Base-by-base conservation (phyloP, 2,888 invertebrate species). In the Mesorhabditis sp. region DNA sequence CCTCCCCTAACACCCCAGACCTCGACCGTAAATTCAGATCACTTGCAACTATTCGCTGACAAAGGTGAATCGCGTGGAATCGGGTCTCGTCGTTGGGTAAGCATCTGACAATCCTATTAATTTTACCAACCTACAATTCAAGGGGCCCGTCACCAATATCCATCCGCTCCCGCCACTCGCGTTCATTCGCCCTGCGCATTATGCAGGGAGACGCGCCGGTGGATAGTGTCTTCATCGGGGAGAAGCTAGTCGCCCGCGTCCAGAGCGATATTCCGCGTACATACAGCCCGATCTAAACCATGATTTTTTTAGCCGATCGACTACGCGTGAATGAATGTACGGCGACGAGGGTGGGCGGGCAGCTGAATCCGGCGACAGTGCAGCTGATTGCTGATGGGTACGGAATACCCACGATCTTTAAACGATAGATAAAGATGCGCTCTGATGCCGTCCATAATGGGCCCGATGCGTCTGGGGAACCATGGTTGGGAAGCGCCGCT, bases 151-250 rank as follows among this genome's bases (percentile, higher is more conserved):
- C 81, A 3, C 82, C 82, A 5, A 72, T 76, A 5, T 69, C 78
- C 41, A 72, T 83, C 43, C 58, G 58, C 58, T 50, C 58, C n/a
- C 58, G 58, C n/a, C 58, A 50, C 7, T 50, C 58, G 7, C 58
- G 58, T 50, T 50, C 58, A 50, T 81, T 84, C 13, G 71, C 73
- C 58, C 70, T 85, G 43, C 76, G 78, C 69, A 82, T 85, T n/a
- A 74, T 81, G 61, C 76, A 77, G 61, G 74, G 80, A 69, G 80
- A 79, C 4, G 72, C 75, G 43, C 74, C 76, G 13, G 83, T 85
- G 2, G 78, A 76, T 50, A 83, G 80, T 69, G 85, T 84, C 45
- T 79, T 77, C 44, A 80, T 85, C 7, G 85, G 85, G 10, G 85
- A 85, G 70, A 72, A 75, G 43, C 69, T 85, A 44, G 73, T 76